phyloP scores from a whole-genome alignment of 2,888 invertebrate species.

The Chymomyza caudatula region DNA sequence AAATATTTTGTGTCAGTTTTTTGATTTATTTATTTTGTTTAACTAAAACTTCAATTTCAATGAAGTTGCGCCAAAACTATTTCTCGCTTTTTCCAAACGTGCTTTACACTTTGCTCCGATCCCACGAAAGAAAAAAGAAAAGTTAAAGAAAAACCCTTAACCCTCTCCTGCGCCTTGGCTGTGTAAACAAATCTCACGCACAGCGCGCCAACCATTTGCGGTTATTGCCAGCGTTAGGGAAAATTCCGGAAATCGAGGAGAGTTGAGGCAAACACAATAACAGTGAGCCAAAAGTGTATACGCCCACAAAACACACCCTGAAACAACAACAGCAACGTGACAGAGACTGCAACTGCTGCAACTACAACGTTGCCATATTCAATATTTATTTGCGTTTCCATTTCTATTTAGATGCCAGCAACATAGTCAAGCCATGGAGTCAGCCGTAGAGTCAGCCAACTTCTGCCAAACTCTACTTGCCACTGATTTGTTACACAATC shows the following conservation, averaged over 20 bases:
- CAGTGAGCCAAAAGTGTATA: conserved; percentile 28
- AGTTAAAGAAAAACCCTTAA: neutral
- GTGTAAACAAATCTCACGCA: conserved; percentile 46
- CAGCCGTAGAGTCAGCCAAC: neutral
- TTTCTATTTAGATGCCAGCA: conserved; percentile 36
- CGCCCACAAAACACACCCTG: conserved; percentile 2
- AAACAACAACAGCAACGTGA: conserved; percentile 14
- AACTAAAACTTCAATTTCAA: conserved; percentile 33
- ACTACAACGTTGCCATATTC: conserved; percentile 37
- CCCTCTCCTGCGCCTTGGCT: neutral
- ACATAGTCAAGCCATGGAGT: neutral
- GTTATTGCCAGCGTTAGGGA: conserved; percentile 39
- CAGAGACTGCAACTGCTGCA: conserved; percentile 19
- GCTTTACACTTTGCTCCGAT: neutral
- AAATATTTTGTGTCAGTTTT: neutral
- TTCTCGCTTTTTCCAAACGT: conserved; percentile 43
- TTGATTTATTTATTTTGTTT: conserved; percentile 42
- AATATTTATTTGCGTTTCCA: conserved; percentile 61
- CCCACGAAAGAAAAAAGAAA: neutral
- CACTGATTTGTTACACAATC: neutral
- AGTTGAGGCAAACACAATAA: conserved; percentile 46
- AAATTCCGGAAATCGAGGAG: neutral
- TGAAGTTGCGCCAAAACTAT: conserved; percentile 3
- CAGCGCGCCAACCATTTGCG: conserved; percentile 43
- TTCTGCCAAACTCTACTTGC: neutral